These are phyloP conservation scores for Peromyscus nudipes DNA, from an alignment of 2,797 vertebrate species.

Conservation along the genomic window DNA sequence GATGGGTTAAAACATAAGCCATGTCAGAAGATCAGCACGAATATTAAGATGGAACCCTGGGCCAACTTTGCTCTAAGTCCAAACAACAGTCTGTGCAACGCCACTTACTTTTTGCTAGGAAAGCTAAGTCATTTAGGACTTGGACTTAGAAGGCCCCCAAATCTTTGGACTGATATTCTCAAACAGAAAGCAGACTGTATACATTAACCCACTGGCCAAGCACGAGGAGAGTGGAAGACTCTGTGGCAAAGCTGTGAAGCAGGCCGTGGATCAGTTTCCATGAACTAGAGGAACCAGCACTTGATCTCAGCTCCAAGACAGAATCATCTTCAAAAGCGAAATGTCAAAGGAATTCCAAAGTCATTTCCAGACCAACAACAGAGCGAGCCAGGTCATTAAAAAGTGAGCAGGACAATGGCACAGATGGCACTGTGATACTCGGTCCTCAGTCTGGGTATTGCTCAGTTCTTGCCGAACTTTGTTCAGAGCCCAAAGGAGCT, in stretches of 20 bases:
- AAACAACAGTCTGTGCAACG: conserved; percentile 52
- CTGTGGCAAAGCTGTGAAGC: conserved; percentile 52
- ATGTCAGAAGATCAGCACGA: conserved; percentile 13
- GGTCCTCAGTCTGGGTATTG: not conserved
- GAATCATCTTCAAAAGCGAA: conserved; percentile 31
- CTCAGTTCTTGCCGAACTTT: not conserved
- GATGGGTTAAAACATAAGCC: conserved; percentile 52
- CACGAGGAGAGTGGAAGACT: conserved; percentile 20
- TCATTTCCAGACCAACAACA: conserved; percentile 56
- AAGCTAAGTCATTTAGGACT: conserved; percentile 56
- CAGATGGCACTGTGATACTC: not conserved
- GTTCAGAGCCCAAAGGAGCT: not conserved
- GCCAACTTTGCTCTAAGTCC: conserved; percentile 12
- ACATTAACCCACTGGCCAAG: conserved; percentile 53
- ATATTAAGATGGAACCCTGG: conserved; percentile 46
- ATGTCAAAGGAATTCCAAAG: conserved; percentile 9
- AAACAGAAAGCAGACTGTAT: conserved; percentile 46
- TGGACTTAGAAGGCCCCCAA: not conserved
- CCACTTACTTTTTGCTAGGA: conserved; percentile 45
- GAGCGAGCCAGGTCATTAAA: not conserved
- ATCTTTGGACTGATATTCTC: conserved; percentile 42
- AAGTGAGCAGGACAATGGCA: not conserved
- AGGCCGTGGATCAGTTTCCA: not conserved
- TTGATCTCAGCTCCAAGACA: conserved; percentile 54
- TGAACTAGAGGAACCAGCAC: conserved; percentile 26